Evolutionary conservation across 2,113 vertebrate genomes (phyloP).

Genomic region (Tragelaphus imberbis): DNA sequence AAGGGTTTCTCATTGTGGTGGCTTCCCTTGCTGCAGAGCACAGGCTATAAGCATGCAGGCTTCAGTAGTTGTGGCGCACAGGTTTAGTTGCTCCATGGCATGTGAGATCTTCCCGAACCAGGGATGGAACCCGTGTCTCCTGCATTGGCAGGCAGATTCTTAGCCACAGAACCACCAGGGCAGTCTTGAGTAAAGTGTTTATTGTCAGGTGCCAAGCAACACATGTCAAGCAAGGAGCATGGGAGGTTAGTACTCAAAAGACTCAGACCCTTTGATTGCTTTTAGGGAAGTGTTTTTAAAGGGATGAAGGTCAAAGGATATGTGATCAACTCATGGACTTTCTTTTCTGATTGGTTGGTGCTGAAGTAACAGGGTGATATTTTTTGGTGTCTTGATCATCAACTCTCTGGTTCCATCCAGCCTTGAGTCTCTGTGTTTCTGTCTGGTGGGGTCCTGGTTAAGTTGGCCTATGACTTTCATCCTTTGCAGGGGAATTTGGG

Average conservation of each 20-base stretch:
- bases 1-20: neutral
- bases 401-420: neutral
- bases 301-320: neutral
- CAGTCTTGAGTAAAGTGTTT: neutral
- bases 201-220: neutral
- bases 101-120: neutral
- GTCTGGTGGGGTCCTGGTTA: neutral
- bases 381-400: neutral
- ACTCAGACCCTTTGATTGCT: neutral
- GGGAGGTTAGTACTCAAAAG: neutral
- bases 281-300: neutral
- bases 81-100: neutral
- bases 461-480: neutral
- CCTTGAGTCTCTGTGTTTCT: neutral
- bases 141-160: neutral
- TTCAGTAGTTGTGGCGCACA: neutral
- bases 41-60: neutral
- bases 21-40: neutral
- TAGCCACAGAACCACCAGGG: neutral
- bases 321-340: neutral
- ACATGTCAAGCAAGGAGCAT: neutral
- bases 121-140: neutral
- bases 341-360: neutral
- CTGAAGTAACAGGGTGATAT: neutral
- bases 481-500: neutral